Evolutionary conservation across 2,113 vertebrate species (phyloP), one percentile per base, ranked within the genome.

Genomic region (Colossoma macropomum): DNA sequence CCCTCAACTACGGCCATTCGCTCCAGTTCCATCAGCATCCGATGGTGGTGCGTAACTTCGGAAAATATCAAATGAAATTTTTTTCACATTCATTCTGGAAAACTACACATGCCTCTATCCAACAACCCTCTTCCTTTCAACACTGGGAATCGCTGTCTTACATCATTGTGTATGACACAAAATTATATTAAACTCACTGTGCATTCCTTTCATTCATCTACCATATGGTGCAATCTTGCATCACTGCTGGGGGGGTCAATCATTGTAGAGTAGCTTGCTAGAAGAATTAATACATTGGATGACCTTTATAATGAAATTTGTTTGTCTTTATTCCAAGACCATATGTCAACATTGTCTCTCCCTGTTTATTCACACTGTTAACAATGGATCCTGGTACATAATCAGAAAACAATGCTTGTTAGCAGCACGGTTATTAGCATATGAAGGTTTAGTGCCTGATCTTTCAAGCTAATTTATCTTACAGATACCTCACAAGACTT

Each of bases 281-380:
- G 32, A 41, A 23, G 66, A 69, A 69, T 69, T 19, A 41, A 21
- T 41, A 69, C 32, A 3, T 21, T 21, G 66, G 19, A 69, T 69
- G 66, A 69, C 30, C 34, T 41, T 69, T 41, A 38, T 38, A 69
- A 69, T 69, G 30, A 38, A 38, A 41, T 71, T 70, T 79, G 65
- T 80, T 69, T 16, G 75, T 80, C 84, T 60, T 63, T 81, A 72
- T 74, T 82, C 38, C 73, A 28, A 21, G 48, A 65, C 59, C 72
- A 79, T 82, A 78, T 52, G 68, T 59, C 38, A 21, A 7, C 66
- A 38, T 41, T 62, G 59, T 62, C 59, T 62, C 59, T 62, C 25
- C n/a, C 4, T 27, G 59, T 69, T 69, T 38, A 41, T 69, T 41
- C 11, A 3, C 9, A 69, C 17, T 23, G 11, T n/a, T 69, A 69